phyloP scores from a whole-genome alignment of 2,797 vertebrate genomes.

The Cottoperca gobio region DNA sequence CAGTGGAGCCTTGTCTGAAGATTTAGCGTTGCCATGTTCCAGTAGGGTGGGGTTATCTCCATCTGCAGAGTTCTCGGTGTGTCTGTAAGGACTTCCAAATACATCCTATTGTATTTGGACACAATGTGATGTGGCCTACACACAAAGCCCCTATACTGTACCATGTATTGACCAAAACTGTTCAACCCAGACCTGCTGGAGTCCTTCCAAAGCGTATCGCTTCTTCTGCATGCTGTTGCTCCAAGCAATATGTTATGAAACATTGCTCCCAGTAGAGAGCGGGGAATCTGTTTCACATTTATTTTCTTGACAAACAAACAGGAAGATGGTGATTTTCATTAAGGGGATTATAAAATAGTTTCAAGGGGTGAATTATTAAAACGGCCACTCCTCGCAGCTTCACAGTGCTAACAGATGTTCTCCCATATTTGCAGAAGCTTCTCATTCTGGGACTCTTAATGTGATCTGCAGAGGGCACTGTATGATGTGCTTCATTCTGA shows the following conservation, averaged over 20 bases:
- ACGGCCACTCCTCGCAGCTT: not conserved
- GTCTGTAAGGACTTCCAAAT: not conserved
- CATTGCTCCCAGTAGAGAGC: conserved; percentile 13
- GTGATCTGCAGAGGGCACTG: conserved; percentile 32
- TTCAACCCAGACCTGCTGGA: conserved; percentile 14
- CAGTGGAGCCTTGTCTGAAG: not conserved
- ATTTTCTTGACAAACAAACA: conserved; percentile 25
- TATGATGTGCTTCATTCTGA: not conserved
- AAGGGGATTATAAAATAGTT: conserved; percentile 3
- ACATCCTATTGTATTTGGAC: not conserved
- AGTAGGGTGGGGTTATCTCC: conserved; percentile 18
- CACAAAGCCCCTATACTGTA: not conserved
- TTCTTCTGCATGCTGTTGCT: not conserved
- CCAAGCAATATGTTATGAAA: conserved; percentile 19
- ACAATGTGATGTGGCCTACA: not conserved
- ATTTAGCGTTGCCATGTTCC: not conserved
- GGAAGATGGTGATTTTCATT: conserved; percentile 40
- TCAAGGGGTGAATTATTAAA: conserved; percentile 24
- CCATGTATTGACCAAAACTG: not conserved
- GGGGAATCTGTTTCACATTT: conserved; percentile 36
- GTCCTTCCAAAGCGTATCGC: not conserved
- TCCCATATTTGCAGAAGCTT: not conserved
- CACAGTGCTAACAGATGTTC: conserved; percentile 23
- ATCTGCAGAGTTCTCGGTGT: not conserved
- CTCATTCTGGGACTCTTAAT: not conserved